These are phyloP conservation scores for Myopa testacea DNA, from an alignment of 2,888 invertebrate genomes.

Conservation along the genomic window DNA sequence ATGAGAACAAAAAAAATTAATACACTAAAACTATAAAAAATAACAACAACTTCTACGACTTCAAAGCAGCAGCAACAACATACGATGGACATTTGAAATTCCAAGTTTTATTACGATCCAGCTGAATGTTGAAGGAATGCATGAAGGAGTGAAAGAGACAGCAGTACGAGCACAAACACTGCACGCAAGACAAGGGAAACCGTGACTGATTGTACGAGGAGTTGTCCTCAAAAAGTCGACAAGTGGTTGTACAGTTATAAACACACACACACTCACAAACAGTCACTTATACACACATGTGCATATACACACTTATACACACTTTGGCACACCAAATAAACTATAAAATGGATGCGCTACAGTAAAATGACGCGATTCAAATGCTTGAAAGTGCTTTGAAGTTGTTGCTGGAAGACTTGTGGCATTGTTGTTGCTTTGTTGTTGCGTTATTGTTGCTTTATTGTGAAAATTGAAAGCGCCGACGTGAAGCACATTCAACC, in stretches of 20 bases:
- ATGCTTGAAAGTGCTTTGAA: conserved; percentile 20
- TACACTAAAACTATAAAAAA: too few species aligned
- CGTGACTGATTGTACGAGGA: background rate
- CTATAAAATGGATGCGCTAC: conserved; percentile 23
- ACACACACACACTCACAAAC: background rate
- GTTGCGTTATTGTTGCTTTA: background rate
- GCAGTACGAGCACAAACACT: background rate
- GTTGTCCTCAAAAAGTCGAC: conserved; percentile 1
- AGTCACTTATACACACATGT: background rate
- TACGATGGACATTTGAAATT: conserved; percentile 2
- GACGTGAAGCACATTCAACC: background rate
- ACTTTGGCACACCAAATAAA: background rate
- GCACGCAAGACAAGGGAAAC: too few species aligned
- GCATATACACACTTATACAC: background rate
- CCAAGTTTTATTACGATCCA: conserved; percentile 17
- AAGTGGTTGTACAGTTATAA: conserved; percentile 27
- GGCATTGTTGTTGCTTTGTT: conserved; percentile 24
- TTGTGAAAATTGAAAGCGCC: background rate
- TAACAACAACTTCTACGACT: too few species aligned
- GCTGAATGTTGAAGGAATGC: background rate
- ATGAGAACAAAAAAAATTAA: too few species aligned
- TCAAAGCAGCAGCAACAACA: too few species aligned
- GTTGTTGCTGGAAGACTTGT: background rate
- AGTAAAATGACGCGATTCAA: conserved; percentile 20
- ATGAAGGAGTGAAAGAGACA: background rate